Percentiles rank a stretch among this genome's conserved stretches.
Conservation (phyloP, 2,113 vertebrate species). For the Sylvietta virens region DNA sequence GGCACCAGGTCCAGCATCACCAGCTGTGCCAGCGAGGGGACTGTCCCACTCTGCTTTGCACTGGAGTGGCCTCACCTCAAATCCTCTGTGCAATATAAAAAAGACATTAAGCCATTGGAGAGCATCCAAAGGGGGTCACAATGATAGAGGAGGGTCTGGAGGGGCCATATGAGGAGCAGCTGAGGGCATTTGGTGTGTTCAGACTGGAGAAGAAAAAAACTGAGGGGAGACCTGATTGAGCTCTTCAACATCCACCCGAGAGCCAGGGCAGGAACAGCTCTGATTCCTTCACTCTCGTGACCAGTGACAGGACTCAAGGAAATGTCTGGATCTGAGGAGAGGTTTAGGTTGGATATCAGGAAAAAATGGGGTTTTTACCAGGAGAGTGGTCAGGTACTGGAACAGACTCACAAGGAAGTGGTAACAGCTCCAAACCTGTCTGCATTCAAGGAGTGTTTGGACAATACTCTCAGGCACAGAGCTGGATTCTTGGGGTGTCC, state of each 20-base stretch:
- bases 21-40: accelerated
- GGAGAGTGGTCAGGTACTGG: neutral
- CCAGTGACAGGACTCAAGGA: neutral
- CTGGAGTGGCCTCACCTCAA: neutral
- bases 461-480: neutral
- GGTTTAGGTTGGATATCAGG: neutral
- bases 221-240: neutral
- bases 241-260: neutral
- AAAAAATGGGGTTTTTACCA: neutral
- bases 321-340: neutral
- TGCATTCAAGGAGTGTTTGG: neutral
- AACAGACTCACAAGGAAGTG: neutral
- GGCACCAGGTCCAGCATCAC: accelerated
- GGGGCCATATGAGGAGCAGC: neutral
- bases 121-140: neutral
- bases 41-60: neutral
- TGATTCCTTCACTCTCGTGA: neutral
- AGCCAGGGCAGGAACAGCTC: neutral
- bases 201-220: neutral
- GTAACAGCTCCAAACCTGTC: neutral
- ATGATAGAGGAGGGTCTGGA: neutral
- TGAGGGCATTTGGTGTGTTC: neutral
- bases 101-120: neutral
- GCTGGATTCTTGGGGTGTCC: neutral
- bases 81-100: neutral